Base-by-base conservation (phyloP, 2,113 vertebrate species). In the Rhabdornis inornatus region DNA sequence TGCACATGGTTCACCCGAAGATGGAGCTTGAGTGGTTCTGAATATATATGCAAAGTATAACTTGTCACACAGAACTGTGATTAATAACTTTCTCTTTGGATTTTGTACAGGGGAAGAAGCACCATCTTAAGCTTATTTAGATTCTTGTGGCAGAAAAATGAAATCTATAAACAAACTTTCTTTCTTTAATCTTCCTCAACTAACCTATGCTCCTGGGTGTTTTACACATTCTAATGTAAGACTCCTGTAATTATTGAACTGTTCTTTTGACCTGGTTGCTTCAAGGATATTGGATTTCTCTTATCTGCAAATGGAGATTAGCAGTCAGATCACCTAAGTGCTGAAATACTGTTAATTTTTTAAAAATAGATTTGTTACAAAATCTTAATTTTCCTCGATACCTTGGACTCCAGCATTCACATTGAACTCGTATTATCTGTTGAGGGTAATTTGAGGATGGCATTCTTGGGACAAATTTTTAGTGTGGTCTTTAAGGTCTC, bases 161-260 rank as follows among this genome's bases (percentile, higher is more conserved):
- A 97, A 97, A 97, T 97, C 92, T 94, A 94, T 95, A 96, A 98
- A 97, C 90, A 97, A 98, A 97, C 89, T 92, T 91, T 56, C 55
- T 89, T 74, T 77, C 91, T 88, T 97, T 97, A 95, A 92, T 97
- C 80, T 69, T 93, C 42, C 80, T 93, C 79, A 90, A 94, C 59
- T 95, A 56, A 68, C 35, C 45, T 84, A 56, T 95, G 89, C 86
- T 94, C 96, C 89, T 79, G 82, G 83, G 82, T 97, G 96, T 96
- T 95, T 95, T 91, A 96, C 40, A 85, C 90, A 92, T 90, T 96
- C 92, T 94, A 87, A 66, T 94, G 60, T 94, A 95, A 95, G 53
- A 65, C 80, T 92, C 11, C 53, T 70, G n/a, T 94, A 93, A 88
- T 97, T 96, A 96, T 92, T 89, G 90, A 89, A 33, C 79, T 94